These are phyloP conservation scores for Romanogobio albipinnatus DNA, from an alignment of 2,113 vertebrate genomes.

Conservation along the genomic window DNA sequence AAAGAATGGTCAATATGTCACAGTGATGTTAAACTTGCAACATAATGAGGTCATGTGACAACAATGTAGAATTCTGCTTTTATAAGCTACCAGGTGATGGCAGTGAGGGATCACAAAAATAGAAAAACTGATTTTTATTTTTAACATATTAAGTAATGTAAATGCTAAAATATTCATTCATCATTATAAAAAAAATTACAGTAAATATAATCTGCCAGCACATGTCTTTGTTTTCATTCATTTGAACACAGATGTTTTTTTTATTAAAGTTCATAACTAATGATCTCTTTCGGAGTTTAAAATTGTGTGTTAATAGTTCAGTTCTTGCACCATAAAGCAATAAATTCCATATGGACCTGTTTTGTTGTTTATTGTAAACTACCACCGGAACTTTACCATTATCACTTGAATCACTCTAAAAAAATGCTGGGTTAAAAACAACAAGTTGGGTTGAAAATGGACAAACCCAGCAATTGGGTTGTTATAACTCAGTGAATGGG, in stretches of 20 bases:
- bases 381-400: not conserved
- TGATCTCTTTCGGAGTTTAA: not conserved
- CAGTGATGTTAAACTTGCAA: not conserved
- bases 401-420: no score
- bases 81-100: constrained; percentile 8
- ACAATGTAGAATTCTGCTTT: not conserved
- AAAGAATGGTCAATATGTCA: no score
- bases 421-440: no score
- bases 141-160: not conserved
- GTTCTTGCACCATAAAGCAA: not conserved
- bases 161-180: not conserved
- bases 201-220: not conserved
- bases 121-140: not conserved
- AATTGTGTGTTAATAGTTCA: not conserved
- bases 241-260: not conserved
- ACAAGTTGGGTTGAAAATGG: no score
- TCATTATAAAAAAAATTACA: not conserved
- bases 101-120: not conserved
- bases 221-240: not conserved
- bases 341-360: not conserved
- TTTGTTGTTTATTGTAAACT: not conserved
- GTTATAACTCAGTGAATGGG: no score
- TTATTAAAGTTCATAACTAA: not conserved
- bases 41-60: not conserved
- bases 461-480: no score